Evolutionary conservation across 2,113 vertebrate species (phyloP), one percentile per base, ranked within the genome.

Genomic region (Phodopus roborovskii): DNA sequence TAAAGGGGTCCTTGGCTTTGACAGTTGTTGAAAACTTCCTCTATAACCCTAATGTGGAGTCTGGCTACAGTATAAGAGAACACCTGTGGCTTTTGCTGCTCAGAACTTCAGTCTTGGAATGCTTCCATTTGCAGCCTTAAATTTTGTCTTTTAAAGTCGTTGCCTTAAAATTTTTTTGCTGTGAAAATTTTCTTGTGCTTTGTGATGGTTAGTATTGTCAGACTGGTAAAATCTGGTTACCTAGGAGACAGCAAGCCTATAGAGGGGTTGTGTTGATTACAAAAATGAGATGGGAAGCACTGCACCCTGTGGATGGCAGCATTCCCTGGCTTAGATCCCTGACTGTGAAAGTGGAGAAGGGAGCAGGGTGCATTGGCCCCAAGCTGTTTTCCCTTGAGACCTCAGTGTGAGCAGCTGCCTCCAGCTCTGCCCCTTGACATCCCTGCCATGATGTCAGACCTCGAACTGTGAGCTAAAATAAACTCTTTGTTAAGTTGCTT

Each of bases 91-190:
- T 93, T 92, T 62, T 58, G 42, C 73, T 15, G 48, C 77, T 89
- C 73, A 79, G 22, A 92, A 73, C 10, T 68, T 73, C n/a, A 90
- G 12, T 87, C 36, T 45, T 92, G 9, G 74, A 62, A 87, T n/a
- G 13, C 58, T 71, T 95, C n/a, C 15, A 73, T 24, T 26, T 79
- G 11, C 7, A 74, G 74, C 64, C 93, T 93, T 90, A 58, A 96
- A 79, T 50, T 90, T 91, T 92, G 66, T 73, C 56, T 85, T 95
- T 95, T 30, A 78, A 70, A 56, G 84, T 64, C 92, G 94, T 77
- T 92, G 68, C 75, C 78, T 60, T 56, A 68, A 58, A 30, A 71
- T 15, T 22, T 82, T 82, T 8, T 82, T 11, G 60, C 83, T 87
- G 75, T 39, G 45, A 83, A 94, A 68, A 58, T 28, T 19, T 58